A percentile compares a stretch with the other conserved stretches of the same genome.
Evolutionary conservation across 1,140 invertebrate genomes (phyloP).

Genomic region (Lamellibrachia luymesi): DNA sequence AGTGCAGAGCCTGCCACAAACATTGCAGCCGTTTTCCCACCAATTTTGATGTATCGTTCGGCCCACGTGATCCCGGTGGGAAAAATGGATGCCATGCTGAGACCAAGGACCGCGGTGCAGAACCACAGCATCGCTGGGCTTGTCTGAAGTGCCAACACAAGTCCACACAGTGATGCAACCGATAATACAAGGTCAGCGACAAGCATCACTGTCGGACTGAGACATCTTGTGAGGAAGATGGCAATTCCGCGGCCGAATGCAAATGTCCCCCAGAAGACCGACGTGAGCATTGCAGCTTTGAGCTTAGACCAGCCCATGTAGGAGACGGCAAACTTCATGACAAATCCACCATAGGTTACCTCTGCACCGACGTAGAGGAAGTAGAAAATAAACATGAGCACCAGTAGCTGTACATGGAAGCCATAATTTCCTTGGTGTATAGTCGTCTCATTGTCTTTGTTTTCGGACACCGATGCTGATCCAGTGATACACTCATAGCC

Average conservation of each 20-base stretch:
- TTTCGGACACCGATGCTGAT: slow-evolving; percentile 22
- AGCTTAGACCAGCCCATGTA: slow-evolving; percentile 44
- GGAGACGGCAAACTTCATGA: slow-evolving; percentile 53
- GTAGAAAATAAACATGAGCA: slow-evolving; percentile 57
- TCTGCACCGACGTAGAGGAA: slow-evolving; percentile 59
- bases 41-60: slow-evolving; percentile 58
- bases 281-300: slow-evolving; percentile 53
- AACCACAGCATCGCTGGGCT: slow-evolving; percentile 46
- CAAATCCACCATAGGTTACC: slow-evolving; percentile 58
- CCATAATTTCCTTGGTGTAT: background rate
- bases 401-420: slow-evolving; percentile 41
- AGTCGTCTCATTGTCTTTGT: background rate
- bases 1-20: slow-evolving; percentile 58
- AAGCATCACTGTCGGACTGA: slow-evolving; percentile 52
- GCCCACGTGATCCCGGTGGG: slow-evolving; percentile 59
- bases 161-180: slow-evolving; percentile 49
- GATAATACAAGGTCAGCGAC: slow-evolving; percentile 49
- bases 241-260: slow-evolving; percentile 48
- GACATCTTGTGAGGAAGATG: slow-evolving; percentile 51
- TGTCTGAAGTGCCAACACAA: slow-evolving; percentile 48
- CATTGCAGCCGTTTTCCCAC: slow-evolving; percentile 59
- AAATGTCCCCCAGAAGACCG: slow-evolving; percentile 60
- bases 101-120: slow-evolving; percentile 49
- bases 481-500: slow-evolving; percentile 46
- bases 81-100: slow-evolving; percentile 61